These are phyloP conservation scores for Datnioides undecimradiatus DNA, from an alignment of 2,113 vertebrate species.

Conservation along the genomic window DNA sequence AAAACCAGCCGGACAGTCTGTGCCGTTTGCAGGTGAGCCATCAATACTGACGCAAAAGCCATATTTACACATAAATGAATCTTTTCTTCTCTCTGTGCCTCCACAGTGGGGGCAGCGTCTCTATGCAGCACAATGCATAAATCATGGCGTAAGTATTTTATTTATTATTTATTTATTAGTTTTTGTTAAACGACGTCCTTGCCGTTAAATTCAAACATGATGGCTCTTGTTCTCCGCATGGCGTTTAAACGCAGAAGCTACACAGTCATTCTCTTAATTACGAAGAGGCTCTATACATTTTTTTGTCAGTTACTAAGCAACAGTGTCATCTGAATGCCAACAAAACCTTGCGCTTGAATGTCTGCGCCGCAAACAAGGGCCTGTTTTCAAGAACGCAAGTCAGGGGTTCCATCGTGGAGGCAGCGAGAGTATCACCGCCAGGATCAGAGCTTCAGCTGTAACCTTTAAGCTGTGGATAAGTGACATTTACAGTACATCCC, in stretches of 20 bases:
- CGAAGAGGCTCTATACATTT: neutral
- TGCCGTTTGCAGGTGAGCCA: neutral
- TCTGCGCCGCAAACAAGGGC: neutral
- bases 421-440: neutral
- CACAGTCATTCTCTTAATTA: neutral
- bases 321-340: neutral
- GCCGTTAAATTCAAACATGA: neutral
- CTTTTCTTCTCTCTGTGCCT: too few relatives aligned
- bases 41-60: neutral
- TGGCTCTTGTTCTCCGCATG: neutral
- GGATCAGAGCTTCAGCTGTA: neutral
- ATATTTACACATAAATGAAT: neutral
- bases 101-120: neutral
- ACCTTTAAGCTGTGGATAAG: slow-evolving; percentile 43
- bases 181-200: neutral
- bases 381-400: neutral
- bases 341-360: neutral
- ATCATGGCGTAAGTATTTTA: neutral
- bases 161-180: neutral
- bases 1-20: neutral
- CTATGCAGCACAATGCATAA: neutral
- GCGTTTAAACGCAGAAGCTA: neutral
- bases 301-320: neutral
- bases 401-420: neutral
- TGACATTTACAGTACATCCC: slow-evolving; percentile 52